These are phyloP conservation scores for Ciconia nigra DNA, from an alignment of 2,797 vertebrate species.

Conservation along the genomic window DNA sequence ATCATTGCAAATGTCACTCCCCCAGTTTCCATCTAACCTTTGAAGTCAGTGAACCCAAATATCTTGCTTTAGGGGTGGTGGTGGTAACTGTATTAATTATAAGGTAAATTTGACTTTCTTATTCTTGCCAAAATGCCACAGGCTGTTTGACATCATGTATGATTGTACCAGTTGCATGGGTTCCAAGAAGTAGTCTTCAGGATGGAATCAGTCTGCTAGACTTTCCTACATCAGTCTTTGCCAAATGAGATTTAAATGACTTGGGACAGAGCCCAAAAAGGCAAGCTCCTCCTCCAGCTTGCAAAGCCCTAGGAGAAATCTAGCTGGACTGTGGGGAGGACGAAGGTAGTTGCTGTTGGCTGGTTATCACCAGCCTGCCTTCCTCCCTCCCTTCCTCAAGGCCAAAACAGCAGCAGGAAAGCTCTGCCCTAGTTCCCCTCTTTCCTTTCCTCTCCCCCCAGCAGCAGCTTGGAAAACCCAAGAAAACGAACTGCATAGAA, in stretches of 20 bases:
- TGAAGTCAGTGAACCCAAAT: background rate
- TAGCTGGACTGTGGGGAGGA: background rate
- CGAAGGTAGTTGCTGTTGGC: background rate
- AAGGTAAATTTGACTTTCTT: background rate
- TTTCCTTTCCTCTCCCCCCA: background rate
- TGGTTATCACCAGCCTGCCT: background rate
- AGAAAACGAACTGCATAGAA: background rate
- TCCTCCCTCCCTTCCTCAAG: background rate
- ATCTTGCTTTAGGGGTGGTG: background rate
- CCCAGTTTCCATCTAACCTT: background rate
- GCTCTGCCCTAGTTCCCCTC: background rate
- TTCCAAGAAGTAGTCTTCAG: background rate
- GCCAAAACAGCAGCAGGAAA: background rate
- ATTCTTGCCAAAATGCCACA: background rate
- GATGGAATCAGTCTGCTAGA: background rate
- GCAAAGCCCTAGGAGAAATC: background rate
- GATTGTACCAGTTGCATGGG: background rate
- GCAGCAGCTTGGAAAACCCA: background rate
- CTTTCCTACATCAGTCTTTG: background rate
- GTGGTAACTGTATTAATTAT: background rate
- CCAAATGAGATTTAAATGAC: background rate
- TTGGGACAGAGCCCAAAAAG: background rate
- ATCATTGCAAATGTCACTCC: background rate
- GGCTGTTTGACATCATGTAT: background rate
- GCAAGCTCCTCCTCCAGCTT: background rate